Conservation (phyloP, 2,888 invertebrate genomes). For the Automeris io region DNA sequence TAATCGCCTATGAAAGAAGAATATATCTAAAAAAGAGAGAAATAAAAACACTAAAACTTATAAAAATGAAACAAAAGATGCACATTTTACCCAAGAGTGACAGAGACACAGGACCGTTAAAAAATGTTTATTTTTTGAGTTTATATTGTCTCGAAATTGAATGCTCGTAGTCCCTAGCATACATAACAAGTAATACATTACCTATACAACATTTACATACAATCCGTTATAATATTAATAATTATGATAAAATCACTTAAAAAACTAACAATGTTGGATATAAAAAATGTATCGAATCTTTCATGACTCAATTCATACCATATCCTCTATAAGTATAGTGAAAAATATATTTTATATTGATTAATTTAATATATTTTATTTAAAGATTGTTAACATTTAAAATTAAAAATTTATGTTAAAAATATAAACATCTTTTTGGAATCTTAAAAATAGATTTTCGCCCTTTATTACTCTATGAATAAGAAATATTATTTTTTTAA, state of each 20-base stretch:
- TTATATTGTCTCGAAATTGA: neutral
- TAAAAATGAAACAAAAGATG: no score
- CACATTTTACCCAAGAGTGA: neutral
- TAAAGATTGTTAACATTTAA: constrained; percentile 9
- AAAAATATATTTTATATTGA: constrained; percentile 2
- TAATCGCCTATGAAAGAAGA: no score
- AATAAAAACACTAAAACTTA: no score
- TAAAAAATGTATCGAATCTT: constrained; percentile 61
- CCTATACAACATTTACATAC: constrained; percentile 69
- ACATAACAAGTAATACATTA: constrained; percentile 18
- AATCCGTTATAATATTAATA: constrained; percentile 34
- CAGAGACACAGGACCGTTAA: neutral
- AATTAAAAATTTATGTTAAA: constrained; percentile 49
- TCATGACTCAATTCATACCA: constrained; percentile 13
- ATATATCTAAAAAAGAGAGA: no score
- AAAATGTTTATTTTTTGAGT: neutral
- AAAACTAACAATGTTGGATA: constrained; percentile 45
- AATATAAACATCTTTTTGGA: constrained; percentile 43
- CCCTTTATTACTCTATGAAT: constrained; percentile 27
- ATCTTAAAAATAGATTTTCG: constrained; percentile 46
- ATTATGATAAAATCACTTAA: constrained; percentile 25
- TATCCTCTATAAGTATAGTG: neutral
- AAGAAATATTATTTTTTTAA: constrained; percentile 30
- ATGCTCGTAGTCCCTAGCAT: neutral
- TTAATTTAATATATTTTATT: constrained; percentile 1